phyloP scores from a whole-genome alignment of 2,888 invertebrate species.

The Hydriomena furcata region DNA sequence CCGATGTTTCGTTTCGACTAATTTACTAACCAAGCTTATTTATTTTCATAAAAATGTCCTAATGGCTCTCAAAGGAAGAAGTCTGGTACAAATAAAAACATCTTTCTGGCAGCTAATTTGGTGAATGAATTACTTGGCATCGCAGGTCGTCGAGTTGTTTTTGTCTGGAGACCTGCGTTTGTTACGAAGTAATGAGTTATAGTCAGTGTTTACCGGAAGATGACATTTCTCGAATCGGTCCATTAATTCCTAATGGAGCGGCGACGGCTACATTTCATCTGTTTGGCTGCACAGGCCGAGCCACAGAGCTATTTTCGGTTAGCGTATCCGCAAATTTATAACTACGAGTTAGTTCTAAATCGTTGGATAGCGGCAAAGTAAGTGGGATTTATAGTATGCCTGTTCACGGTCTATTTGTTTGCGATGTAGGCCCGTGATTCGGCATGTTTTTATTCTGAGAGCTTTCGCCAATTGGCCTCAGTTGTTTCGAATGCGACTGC shows the following conservation, averaged over 20 bases:
- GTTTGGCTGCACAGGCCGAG: slow-evolving; percentile 73
- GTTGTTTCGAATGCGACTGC: slow-evolving; percentile 26
- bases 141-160: slow-evolving; percentile 55
- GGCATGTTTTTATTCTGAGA: slow-evolving; percentile 39
- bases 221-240: slow-evolving; percentile 80
- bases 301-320: slow-evolving; percentile 76
- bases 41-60: slow-evolving; percentile 40
- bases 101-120: slow-evolving; percentile 63
- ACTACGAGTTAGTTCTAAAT: slow-evolving; percentile 78
- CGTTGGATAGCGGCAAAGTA: slow-evolving; percentile 72
- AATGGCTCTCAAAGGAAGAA: slow-evolving; percentile 32
- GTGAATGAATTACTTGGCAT: slow-evolving; percentile 65
- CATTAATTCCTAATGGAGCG: slow-evolving; percentile 81
- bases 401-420: slow-evolving; percentile 67
- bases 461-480: slow-evolving; percentile 38
- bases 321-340: slow-evolving; percentile 77
- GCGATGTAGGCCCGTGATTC: slow-evolving; percentile 38
- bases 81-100: slow-evolving; percentile 50
- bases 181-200: slow-evolving; percentile 66
- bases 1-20: slow-evolving; percentile 34
- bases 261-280: slow-evolving; percentile 77
- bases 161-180: slow-evolving; percentile 37
- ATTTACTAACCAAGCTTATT: slow-evolving; percentile 44
- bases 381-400: slow-evolving; percentile 72
- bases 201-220: slow-evolving; percentile 75